Evolutionary conservation across 2,888 invertebrate genomes (phyloP).

Genomic region (Agapetus fuscipes): DNA sequence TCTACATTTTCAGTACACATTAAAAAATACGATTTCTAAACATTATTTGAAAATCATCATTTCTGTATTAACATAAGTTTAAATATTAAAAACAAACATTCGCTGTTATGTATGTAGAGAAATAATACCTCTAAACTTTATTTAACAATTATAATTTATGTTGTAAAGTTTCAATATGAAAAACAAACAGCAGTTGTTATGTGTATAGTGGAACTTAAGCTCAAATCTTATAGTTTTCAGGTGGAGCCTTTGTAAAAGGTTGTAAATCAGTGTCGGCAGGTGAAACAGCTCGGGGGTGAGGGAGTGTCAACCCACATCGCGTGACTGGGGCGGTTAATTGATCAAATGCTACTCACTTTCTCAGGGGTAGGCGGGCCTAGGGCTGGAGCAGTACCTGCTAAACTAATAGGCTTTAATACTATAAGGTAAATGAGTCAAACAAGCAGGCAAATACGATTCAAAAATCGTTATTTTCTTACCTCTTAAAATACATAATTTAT

Average conservation of each 20-base stretch:
- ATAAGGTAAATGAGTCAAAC: no score
- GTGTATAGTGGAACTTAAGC: no score
- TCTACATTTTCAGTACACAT: no score
- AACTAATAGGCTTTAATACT: no score
- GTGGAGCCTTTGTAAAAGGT: slow-evolving; percentile 11
- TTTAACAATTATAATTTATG: not conserved
- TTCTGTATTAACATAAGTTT: not conserved
- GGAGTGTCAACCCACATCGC: slow-evolving; percentile 5
- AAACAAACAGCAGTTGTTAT: no score
- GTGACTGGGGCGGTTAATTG: slow-evolving; percentile 20
- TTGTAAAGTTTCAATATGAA: not conserved
- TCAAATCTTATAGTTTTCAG: no score
- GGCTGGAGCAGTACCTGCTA: not conserved
- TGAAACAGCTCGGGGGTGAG: slow-evolving; percentile 7
- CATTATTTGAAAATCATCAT: no score
- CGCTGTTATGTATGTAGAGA: not conserved
- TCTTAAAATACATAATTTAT: no score
- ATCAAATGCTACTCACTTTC: slow-evolving; percentile 18
- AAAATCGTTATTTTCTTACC: no score
- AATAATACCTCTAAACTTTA: not conserved
- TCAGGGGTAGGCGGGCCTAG: slow-evolving; percentile 1
- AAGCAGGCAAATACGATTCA: no score
- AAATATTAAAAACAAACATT: not conserved
- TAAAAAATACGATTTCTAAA: no score
- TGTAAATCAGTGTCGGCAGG: slow-evolving; percentile 20